A percentile compares a stretch with the other conserved stretches of the same genome.
phyloP scores from a whole-genome alignment of 1,140 invertebrate genomes.

The Bombus cullumanus region DNA sequence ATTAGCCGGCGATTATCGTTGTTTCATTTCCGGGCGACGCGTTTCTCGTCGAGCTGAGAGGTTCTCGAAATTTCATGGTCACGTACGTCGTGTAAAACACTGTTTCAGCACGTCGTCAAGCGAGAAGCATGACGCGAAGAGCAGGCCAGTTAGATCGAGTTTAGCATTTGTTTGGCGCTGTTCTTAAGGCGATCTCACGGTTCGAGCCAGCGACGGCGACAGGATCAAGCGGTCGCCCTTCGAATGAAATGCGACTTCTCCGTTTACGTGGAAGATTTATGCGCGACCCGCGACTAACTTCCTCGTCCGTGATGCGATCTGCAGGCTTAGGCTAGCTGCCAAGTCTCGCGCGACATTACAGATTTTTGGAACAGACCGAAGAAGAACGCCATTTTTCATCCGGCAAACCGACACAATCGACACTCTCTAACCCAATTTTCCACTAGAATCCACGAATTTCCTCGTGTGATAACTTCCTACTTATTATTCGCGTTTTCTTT shows the following conservation, averaged over 20 bases:
- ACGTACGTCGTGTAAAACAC: conserved; percentile 77
- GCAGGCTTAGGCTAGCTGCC: conserved; percentile 49
- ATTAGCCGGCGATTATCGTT: conserved; percentile 31
- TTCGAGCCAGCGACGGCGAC: not conserved
- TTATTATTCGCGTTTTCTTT: too few relatives aligned
- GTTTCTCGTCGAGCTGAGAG: not conserved
- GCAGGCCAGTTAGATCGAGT: conserved; percentile 70
- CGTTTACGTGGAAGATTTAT: conserved; percentile 66
- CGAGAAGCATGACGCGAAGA: conserved; percentile 8
- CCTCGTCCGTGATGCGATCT: conserved; percentile 5
- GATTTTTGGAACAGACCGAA: not conserved
- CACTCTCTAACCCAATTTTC: not conserved
- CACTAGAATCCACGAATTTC: not conserved
- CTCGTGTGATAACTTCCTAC: too few relatives aligned
- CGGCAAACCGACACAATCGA: not conserved
- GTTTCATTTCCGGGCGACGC: conserved; percentile 4
- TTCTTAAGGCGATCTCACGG: conserved; percentile 38
- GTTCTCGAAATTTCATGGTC: conserved; percentile 64
- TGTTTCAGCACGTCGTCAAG: conserved; percentile 62
- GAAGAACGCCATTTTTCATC: conserved; percentile 24
- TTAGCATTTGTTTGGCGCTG: conserved; percentile 73
- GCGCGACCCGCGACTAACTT: conserved; percentile 60
- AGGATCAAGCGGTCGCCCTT: conserved; percentile 64
- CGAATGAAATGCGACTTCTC: conserved; percentile 65
- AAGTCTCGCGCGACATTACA: conserved; percentile 14